A percentile compares a stretch with the other conserved stretches of the same genome.
These are phyloP conservation scores for Bufotes viridis DNA, from an alignment of 2,797 vertebrate species.

Conservation along the genomic window DNA sequence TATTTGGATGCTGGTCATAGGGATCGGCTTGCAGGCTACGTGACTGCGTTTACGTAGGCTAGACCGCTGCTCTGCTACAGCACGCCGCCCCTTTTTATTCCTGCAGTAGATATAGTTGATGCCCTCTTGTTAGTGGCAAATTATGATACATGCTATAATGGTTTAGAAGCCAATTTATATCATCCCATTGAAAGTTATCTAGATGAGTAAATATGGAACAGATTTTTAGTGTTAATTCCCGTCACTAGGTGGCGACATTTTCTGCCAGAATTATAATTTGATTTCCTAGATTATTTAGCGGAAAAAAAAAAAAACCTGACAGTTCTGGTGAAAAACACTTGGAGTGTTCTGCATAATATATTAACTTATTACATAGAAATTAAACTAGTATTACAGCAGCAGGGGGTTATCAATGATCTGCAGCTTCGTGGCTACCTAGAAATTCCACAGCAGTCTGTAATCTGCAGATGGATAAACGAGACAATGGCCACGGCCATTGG, in stretches of 20 bases:
- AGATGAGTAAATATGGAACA: background rate
- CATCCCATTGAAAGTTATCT: background rate
- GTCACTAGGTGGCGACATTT: slow-evolving; percentile 24
- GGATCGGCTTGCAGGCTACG: slow-evolving; percentile 1
- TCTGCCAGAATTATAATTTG: background rate
- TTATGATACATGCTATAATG: background rate
- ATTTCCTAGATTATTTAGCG: background rate
- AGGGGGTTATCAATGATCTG: background rate
- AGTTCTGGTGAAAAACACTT: background rate
- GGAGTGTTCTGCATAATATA: background rate
- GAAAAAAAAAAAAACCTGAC: too few relatives aligned
- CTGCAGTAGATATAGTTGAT: background rate
- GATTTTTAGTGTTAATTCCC: slow-evolving; percentile 2
- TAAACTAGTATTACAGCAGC: too few relatives aligned
- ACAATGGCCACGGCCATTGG: too few relatives aligned
- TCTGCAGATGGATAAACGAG: background rate
- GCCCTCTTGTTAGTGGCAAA: background rate
- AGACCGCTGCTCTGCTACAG: too few relatives aligned
- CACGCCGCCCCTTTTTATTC: too few relatives aligned
- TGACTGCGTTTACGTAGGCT: slow-evolving; percentile 20
- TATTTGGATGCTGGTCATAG: slow-evolving; percentile 19
- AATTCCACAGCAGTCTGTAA: background rate
- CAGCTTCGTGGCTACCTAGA: too few relatives aligned
- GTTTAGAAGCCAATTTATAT: background rate
- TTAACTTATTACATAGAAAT: too few relatives aligned